Evolutionary conservation across 2,113 vertebrate genomes (phyloP), one percentile per base, ranked within the genome.

Genomic region (Xyliphius kryptos): DNA sequence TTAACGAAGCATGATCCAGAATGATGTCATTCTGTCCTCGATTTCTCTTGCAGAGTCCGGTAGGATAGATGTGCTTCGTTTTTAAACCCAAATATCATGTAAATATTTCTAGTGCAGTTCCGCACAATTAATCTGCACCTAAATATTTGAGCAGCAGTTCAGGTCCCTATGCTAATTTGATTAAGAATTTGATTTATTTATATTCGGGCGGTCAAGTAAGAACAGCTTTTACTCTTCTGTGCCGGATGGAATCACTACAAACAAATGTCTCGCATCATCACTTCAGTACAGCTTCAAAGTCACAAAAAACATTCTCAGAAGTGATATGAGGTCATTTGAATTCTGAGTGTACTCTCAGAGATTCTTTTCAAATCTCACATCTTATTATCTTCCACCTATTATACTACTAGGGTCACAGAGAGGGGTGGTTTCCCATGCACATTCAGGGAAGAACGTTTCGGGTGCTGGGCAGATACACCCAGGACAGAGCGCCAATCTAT

Each of bases 181-280:
- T 82, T 79, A 79, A 66, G 64, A 76, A 68, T 47, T 59, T 56
- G 48, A 84, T 82, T 85, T 81, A 82, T 86, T 81, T 82, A 73
- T 61, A 50, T 81, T 81, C 82, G 69, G 36, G 17, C 72, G 66
- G 66, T 36, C 43, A 10, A 5, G 57, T 74, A 78, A 68, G 66
- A 76, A 68, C 12, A 71, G 65, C 65, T 49, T 70, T 79, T 80
- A 76, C 76, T 80, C 68, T 60, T 63, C 62, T 2, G 62, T 51
- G 6, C 49, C 19, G 26, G 52, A 63, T 61, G 65, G 74, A 14
- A 66, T 57, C 19, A 69, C 63, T 52, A 20, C 71, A 58, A 64
- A 67, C 54, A 61, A 67, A 11, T 32, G 64, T 69, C 65, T 55
- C 36, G 40, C 20, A 20, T 55, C 52, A 51, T 63, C 52, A 74